These are phyloP conservation scores for Notoglanidium macrostoma DNA, from an alignment of 2,797 vertebrate species.

Conservation along the genomic window DNA sequence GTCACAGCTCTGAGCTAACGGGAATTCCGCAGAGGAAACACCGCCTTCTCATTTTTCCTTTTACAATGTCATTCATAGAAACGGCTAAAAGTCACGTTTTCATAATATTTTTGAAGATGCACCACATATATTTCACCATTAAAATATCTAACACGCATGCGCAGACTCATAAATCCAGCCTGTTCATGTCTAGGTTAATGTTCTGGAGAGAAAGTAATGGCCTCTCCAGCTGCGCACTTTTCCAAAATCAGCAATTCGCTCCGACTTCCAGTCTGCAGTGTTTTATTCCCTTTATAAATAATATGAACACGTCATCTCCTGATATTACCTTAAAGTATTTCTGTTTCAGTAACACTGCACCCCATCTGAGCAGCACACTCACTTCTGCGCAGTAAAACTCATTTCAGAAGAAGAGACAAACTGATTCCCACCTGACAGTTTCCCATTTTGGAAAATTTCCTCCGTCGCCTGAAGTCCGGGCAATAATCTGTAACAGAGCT, in stretches of 20 bases:
- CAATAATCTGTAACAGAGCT: constrained; percentile 20
- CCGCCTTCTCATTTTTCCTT: background rate
- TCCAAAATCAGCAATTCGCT: background rate
- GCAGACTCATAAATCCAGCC: background rate
- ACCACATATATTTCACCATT: background rate
- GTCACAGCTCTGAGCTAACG: constrained; percentile 59
- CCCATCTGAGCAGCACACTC: background rate
- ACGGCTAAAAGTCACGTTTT: background rate
- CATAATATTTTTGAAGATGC: background rate
- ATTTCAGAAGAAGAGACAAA: background rate
- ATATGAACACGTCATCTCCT: background rate
- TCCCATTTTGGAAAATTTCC: constrained; percentile 65
- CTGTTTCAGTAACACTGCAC: too few species aligned
- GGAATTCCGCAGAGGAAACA: constrained; percentile 67
- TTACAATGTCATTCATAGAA: background rate
- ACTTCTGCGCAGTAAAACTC: background rate
- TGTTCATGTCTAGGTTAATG: too few species aligned
- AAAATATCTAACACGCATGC: background rate
- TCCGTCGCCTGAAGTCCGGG: background rate
- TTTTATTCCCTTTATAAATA: constrained; percentile 1
- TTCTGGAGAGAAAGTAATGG: background rate
- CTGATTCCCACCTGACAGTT: constrained; percentile 72
- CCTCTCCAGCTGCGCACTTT: background rate
- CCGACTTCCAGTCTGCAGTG: too few species aligned
- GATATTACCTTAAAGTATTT: too few species aligned